Base-by-base conservation (phyloP, 2,113 vertebrate species). In the Camelus dromedarius region DNA sequence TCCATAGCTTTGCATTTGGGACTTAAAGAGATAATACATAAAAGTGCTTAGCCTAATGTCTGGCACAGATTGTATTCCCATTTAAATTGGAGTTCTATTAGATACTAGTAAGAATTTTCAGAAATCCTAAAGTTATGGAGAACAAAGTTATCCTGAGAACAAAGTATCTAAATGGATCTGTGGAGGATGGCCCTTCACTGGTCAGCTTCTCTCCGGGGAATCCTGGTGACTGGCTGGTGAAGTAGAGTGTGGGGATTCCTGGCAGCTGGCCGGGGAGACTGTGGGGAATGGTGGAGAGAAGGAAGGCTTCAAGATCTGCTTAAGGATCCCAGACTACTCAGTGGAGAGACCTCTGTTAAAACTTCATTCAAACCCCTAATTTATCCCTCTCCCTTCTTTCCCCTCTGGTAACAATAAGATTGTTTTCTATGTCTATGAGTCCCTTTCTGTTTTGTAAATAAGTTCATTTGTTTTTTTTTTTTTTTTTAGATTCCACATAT, bases 1-100 rank as follows among this genome's bases (percentile, higher is more conserved):
- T 32, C 19, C 42, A 60, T 72, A 79, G 42, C 83, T 93, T 85
- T 96, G 15, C 16, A 91, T 66, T 94, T 81, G 66, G n/a, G 5
- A 69, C 80, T 95, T 70, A 85, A 89, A 77, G 30, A 89, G 35
- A 90, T 56, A 62, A 56, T 83, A 8, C 64, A n/a, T 32, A 24
- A 80, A 87, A 91, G 22, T 79, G 2, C 22, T 90, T 73, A 46
- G 58, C 58, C 19, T 89, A 72, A 32, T 72, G 6, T 62, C 24
- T 80, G 86, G 62, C 58, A 73, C 42, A 42, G 7, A 48, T 81
- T 89, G 11, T 76, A 48, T 62, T 83, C 70, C 50, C 30, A 67
- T 14, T 79, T 83, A 87, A 69, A 24, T 16, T 94, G 18, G 48
- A 20, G 16, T 84, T 96, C 15, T 58, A 7, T 90, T 52, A 85